Evolutionary conservation across 37 sponge, comb jelly and placozoan species (phyloP).

Genomic region (Dysidea cf. avara): DNA sequence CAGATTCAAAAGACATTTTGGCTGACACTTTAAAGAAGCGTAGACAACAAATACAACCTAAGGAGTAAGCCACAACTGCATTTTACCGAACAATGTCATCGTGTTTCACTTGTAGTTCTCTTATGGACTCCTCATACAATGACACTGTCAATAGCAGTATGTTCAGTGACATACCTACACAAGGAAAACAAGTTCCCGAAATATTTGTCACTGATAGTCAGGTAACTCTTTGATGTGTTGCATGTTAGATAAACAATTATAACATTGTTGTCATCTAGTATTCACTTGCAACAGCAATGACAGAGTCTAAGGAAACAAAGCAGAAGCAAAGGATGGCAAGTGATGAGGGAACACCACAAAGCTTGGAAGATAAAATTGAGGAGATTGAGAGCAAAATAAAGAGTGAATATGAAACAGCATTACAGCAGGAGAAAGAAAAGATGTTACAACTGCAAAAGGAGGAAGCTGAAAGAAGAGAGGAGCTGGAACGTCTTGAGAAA

Average conservation of each 20-base stretch:
- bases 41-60: constrained; percentile 19
- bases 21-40: constrained; percentile 40
- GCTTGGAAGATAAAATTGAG: constrained; percentile 57
- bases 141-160: too few species aligned
- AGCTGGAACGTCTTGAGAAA: too few species aligned
- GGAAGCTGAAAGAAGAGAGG: constrained; percentile 14
- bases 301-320: constrained; percentile 1
- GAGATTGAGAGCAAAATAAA: constrained; percentile 54
- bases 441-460: constrained; percentile 8
- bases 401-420: constrained; percentile 29
- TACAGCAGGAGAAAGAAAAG: constrained; percentile 25
- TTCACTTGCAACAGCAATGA: too few species aligned
- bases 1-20: constrained; percentile 38
- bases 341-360: constrained; percentile 30
- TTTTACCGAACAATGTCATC: too few species aligned
- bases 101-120: too few species aligned
- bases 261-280: background rate
- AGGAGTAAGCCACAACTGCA: too few species aligned
- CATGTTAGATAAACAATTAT: too few species aligned
- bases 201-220: too few species aligned
- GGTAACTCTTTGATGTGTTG: too few species aligned
- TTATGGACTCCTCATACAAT: too few species aligned
- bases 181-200: too few species aligned
- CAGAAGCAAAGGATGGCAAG: constrained; percentile 6
- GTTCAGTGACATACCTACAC: too few species aligned